Percentiles rank a stretch among this genome's conserved stretches.
phyloP scores from a whole-genome alignment of 2,797 vertebrate species.

The Diplodus puntazzo region DNA sequence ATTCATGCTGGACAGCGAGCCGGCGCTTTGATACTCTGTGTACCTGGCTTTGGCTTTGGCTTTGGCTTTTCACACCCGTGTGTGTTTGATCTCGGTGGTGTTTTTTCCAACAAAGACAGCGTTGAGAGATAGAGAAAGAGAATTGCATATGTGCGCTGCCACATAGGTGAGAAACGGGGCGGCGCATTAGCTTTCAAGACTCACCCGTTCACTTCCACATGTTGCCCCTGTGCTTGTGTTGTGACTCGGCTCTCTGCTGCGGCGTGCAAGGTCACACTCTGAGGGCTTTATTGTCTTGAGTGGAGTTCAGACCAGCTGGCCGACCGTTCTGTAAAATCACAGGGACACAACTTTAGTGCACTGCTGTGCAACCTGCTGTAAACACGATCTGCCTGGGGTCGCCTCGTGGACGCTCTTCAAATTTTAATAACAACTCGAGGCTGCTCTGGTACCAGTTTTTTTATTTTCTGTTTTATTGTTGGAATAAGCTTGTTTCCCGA shows the following conservation, averaged over 20 bases:
- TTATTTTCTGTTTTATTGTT: conserved; percentile 63
- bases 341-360: conserved; percentile 29
- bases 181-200: conserved; percentile 2
- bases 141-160: conserved; percentile 42
- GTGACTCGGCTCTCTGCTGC: conserved; percentile 2
- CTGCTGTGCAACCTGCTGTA: conserved; percentile 49
- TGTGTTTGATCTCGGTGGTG: conserved; percentile 58
- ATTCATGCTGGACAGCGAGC: conserved; percentile 69
- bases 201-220: neutral
- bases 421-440: conserved; percentile 56
- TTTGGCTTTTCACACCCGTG: neutral
- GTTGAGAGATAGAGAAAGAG: conserved; percentile 35
- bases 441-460: conserved; percentile 46
- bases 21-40: conserved; percentile 64
- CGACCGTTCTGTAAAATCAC: conserved; percentile 43
- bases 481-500: conserved; percentile 31
- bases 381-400: conserved; percentile 50
- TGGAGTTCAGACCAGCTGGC: conserved; percentile 37
- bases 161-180: neutral
- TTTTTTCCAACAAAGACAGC: conserved; percentile 12
- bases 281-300: conserved; percentile 29
- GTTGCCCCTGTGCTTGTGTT: neutral
- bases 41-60: conserved; percentile 29
- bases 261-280: conserved; percentile 27
- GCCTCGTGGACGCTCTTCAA: conserved; percentile 44